These are phyloP conservation scores for Anoplolepis gracilipes DNA, from an alignment of 1,140 invertebrate genomes.

Conservation along the genomic window DNA sequence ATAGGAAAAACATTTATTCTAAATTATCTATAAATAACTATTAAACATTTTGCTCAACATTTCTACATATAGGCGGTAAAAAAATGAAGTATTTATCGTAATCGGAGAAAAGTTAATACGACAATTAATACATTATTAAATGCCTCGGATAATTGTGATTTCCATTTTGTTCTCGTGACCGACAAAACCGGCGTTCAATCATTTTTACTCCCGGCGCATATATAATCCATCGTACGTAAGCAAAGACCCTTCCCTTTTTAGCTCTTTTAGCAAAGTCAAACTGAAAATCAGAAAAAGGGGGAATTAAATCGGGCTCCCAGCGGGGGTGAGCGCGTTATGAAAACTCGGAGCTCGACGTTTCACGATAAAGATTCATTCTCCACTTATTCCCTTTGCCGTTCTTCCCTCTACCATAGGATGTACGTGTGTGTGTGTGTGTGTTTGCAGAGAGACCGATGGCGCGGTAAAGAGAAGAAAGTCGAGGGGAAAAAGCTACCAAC, in stretches of 20 bases:
- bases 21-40: not conserved
- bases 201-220: conserved; percentile 32
- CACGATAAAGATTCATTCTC: conserved; percentile 72
- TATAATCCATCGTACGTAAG: conserved; percentile 47
- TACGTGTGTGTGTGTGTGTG: conserved; percentile 11
- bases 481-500: conserved; percentile 62
- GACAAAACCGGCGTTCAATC: conserved; percentile 44
- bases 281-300: conserved; percentile 64
- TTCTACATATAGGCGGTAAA: not conserved
- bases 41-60: not conserved
- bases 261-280: conserved; percentile 46
- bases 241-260: conserved; percentile 9
- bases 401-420: not conserved
- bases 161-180: conserved; percentile 24
- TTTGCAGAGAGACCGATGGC: conserved; percentile 63
- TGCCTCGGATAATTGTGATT: conserved; percentile 12
- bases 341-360: conserved; percentile 65
- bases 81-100: not conserved
- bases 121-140: not conserved
- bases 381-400: conserved; percentile 65
- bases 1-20: not conserved
- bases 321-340: conserved; percentile 64
- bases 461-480: not conserved
- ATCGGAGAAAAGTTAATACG: not conserved
- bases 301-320: conserved; percentile 69